Conservation (phyloP, 1,140 invertebrate genomes). For the Caerostris darwini region DNA sequence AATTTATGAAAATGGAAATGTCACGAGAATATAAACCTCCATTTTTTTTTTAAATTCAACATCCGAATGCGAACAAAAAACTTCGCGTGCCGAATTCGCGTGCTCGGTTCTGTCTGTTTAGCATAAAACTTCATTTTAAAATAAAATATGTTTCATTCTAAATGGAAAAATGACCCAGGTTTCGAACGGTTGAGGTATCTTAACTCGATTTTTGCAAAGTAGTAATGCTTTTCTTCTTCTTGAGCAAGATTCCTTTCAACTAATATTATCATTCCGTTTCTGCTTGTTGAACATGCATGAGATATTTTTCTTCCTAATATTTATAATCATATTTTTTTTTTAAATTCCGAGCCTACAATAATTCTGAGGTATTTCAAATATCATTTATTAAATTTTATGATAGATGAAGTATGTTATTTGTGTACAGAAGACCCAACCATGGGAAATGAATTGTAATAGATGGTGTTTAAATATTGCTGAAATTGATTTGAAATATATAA, state of each 20-base stretch:
- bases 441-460: too few species aligned
- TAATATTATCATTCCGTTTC: not conserved
- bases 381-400: too few species aligned
- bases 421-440: too few species aligned
- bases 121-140: slow-evolving; percentile 76
- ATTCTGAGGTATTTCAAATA: too few species aligned
- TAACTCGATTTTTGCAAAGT: not conserved
- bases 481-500: too few species aligned
- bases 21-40: slow-evolving; percentile 59
- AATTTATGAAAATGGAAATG: slow-evolving; percentile 73
- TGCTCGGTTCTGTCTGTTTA: slow-evolving; percentile 54
- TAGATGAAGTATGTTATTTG: too few species aligned
- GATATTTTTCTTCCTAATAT: not conserved
- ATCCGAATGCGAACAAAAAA: slow-evolving; percentile 3
- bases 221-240: not conserved
- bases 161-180: slow-evolving; percentile 70
- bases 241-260: not conserved
- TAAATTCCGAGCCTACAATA: not conserved
- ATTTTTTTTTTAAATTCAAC: slow-evolving; percentile 42
- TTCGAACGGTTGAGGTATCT: not conserved
- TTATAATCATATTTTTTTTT: not conserved
- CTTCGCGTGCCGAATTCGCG: slow-evolving; percentile 34
- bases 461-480: too few species aligned
- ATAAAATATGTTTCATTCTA: slow-evolving; percentile 72
- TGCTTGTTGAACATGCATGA: not conserved